A percentile compares a stretch with the other conserved stretches of the same genome.
Conservation (phyloP, 2,888 invertebrate species). For the Morpho deidamia region DNA sequence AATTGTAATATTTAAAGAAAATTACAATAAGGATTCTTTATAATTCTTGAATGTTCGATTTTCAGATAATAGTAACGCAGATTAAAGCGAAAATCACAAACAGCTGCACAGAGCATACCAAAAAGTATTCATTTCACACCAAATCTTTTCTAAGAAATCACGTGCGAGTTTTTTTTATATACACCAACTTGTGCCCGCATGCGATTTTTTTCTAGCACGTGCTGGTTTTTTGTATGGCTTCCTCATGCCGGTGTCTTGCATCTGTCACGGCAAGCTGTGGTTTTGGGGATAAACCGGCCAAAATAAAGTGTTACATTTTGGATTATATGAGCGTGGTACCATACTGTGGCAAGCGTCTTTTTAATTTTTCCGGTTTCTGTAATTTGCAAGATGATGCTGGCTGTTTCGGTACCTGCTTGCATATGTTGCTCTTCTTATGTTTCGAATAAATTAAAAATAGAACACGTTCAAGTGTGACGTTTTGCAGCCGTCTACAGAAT, state of each 20-base stretch:
- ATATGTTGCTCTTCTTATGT: constrained; percentile 68
- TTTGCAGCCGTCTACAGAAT: constrained; percentile 25
- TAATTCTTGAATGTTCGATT: not conserved
- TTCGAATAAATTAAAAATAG: constrained; percentile 57
- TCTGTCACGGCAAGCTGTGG: constrained; percentile 72
- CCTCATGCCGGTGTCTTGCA: constrained; percentile 61
- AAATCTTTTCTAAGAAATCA: constrained; percentile 52
- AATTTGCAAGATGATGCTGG: constrained; percentile 72
- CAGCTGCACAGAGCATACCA: constrained; percentile 39
- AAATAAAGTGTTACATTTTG: constrained; percentile 27
- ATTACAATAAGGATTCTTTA: no score
- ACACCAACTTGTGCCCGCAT: constrained; percentile 72
- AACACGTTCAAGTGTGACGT: constrained; percentile 29
- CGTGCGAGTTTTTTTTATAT: constrained; percentile 40
- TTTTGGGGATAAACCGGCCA: constrained; percentile 44
- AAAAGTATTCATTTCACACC: constrained; percentile 54
- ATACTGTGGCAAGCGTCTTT: constrained; percentile 12
- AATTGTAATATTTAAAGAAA: no score
- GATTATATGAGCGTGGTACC: not conserved
- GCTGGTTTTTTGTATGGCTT: constrained; percentile 65
- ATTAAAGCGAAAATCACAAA: constrained; percentile 8
- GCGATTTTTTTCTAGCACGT: constrained; percentile 71
- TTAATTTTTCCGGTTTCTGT: constrained; percentile 36
- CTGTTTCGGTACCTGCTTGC: constrained; percentile 63
- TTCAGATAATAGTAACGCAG: not conserved